Conservation (phyloP, 2,888 invertebrate genomes). For the Meiosimyza decipiens region DNA sequence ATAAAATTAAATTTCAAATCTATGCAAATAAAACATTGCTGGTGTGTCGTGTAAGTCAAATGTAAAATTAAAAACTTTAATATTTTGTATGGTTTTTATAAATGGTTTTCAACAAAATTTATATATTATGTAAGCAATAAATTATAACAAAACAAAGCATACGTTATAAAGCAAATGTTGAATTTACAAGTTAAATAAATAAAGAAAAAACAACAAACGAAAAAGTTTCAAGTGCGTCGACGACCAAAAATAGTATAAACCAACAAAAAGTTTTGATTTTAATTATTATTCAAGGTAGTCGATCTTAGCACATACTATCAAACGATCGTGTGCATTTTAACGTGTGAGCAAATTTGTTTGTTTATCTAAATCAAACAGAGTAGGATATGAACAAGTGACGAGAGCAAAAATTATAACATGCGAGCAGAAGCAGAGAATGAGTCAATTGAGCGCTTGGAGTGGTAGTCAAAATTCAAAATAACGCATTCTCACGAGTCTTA, state of each 20-base stretch:
- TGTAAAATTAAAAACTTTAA: too few relatives aligned
- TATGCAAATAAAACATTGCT: too few relatives aligned
- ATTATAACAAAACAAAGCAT: too few relatives aligned
- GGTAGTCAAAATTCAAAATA: background rate
- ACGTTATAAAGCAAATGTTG: too few relatives aligned
- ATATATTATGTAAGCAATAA: too few relatives aligned
- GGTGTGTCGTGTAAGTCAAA: too few relatives aligned
- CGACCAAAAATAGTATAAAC: conserved; percentile 30
- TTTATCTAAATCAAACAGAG: background rate
- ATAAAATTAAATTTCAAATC: too few relatives aligned
- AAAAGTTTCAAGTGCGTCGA: conserved; percentile 29
- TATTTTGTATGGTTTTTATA: too few relatives aligned
- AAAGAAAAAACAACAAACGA: background rate
- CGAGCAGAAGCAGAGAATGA: background rate
- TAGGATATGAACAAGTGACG: background rate
- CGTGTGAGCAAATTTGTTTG: conserved; percentile 5
- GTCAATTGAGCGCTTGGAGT: background rate
- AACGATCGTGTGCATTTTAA: background rate
- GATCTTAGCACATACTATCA: background rate
- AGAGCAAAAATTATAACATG: background rate
- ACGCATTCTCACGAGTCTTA: background rate
- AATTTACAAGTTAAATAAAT: background rate
- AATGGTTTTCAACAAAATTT: too few relatives aligned
- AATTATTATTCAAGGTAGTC: conserved; percentile 36
- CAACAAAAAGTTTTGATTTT: conserved; percentile 22